These are phyloP conservation scores for Barbus barbus DNA, from an alignment of 2,113 vertebrate species.

Conservation along the genomic window DNA sequence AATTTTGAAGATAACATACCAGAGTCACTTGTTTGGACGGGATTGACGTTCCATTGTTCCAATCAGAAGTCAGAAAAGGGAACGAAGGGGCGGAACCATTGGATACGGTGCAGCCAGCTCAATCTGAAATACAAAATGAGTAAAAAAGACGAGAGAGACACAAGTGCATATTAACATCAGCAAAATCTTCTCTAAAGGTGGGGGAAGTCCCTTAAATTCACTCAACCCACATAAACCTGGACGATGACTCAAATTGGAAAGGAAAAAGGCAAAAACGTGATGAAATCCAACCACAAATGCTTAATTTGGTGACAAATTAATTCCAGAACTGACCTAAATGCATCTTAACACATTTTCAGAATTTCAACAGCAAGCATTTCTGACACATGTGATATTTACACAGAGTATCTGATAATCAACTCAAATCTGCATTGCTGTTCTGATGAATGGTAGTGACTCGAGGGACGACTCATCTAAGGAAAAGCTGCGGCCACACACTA, in stretches of 20 bases:
- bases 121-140: constrained; percentile 51
- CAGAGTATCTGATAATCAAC: constrained; percentile 38
- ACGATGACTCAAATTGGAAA: constrained; percentile 64
- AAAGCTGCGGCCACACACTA: constrained; percentile 35
- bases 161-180: constrained; percentile 61
- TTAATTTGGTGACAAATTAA: constrained; percentile 69
- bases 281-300: constrained; percentile 61
- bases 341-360: constrained; percentile 55
- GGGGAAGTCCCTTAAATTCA: constrained; percentile 71
- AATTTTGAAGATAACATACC: constrained; percentile 64
- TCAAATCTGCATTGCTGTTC: constrained; percentile 24
- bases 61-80: constrained; percentile 66
- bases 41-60: constrained; percentile 70
- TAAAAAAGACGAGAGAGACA: constrained; percentile 36
- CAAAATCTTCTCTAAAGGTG: constrained; percentile 70
- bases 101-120: constrained; percentile 49
- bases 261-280: constrained; percentile 69
- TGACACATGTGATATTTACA: constrained; percentile 47
- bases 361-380: constrained; percentile 47
- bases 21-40: constrained; percentile 64
- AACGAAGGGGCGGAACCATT: constrained; percentile 54
- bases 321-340: constrained; percentile 70
- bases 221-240: constrained; percentile 70
- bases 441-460: constrained; percentile 22
- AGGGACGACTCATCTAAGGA: constrained; percentile 44